Conservation (phyloP, 1,140 invertebrate species). For the Drosophila eugracilis region DNA sequence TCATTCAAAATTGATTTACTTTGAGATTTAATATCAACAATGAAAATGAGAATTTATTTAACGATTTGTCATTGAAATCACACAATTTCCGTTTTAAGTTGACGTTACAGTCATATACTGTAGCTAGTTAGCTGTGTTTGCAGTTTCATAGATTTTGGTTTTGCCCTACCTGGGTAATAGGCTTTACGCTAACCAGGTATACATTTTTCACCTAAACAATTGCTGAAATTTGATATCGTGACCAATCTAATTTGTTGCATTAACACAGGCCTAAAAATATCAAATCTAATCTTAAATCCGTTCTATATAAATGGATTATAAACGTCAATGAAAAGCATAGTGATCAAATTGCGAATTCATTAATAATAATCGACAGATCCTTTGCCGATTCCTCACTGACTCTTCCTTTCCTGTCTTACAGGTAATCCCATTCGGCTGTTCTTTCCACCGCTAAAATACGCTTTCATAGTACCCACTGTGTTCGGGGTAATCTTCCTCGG, state of each 20-base stretch:
- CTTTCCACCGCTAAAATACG: conserved; percentile 87
- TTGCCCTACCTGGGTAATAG: not conserved
- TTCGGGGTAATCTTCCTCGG: conserved; percentile 88
- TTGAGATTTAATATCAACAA: no score
- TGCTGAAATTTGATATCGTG: not conserved
- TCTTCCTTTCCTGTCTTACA: conserved; percentile 49
- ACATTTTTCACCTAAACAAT: not conserved
- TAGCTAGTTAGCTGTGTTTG: not conserved
- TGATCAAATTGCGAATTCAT: no score
- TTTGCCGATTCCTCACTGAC: not conserved
- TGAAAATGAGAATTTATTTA: no score
- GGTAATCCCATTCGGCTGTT: conserved; percentile 86
- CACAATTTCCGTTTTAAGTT: no score
- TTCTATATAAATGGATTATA: no score
- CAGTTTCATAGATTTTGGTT: not conserved
- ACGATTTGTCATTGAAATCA: no score
- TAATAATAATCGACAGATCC: no score
- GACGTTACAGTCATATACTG: not conserved
- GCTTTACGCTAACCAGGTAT: not conserved
- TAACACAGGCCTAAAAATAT: not conserved
- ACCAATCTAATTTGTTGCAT: conserved; percentile 1
- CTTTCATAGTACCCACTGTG: conserved; percentile 87
- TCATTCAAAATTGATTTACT: no score
- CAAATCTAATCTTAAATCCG: conserved; percentile 11
- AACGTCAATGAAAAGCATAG: no score